These are phyloP conservation scores for Nansenia antarctica DNA, from an alignment of 2,113 vertebrate species.

Conservation along the genomic window DNA sequence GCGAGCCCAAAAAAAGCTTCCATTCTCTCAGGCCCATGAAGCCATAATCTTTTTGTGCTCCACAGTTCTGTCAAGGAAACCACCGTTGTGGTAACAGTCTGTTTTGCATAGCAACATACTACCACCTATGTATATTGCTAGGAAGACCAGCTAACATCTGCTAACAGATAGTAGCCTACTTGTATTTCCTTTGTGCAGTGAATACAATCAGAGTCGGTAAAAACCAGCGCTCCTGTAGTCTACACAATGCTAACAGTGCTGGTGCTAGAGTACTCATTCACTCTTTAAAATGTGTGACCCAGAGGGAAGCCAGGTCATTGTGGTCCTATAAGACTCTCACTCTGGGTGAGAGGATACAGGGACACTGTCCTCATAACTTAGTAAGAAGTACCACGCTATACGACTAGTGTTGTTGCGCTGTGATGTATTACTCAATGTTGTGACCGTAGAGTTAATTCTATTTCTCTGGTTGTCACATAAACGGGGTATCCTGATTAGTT, in stretches of 20 bases:
- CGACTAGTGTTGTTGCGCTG: too few relatives aligned
- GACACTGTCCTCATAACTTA: too few relatives aligned
- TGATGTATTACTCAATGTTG: too few relatives aligned
- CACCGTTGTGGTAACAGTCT: slow-evolving; percentile 34
- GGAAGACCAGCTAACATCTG: background rate
- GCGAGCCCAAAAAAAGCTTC: background rate
- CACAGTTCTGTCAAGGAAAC: slow-evolving; percentile 37
- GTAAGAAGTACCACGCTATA: too few relatives aligned
- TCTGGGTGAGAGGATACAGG: slow-evolving; percentile 74
- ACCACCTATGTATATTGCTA: slow-evolving; percentile 9
- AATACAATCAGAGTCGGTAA: background rate
- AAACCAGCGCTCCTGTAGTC: background rate
- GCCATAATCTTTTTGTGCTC: slow-evolving; percentile 36
- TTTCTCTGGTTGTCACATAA: too few relatives aligned
- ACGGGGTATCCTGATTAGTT: too few relatives aligned
- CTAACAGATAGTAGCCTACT: slow-evolving; percentile 12
- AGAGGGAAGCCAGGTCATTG: slow-evolving; percentile 74
- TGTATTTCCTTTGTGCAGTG: slow-evolving; percentile 25
- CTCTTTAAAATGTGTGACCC: slow-evolving; percentile 38
- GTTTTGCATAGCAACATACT: slow-evolving; percentile 15
- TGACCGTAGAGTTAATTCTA: too few relatives aligned
- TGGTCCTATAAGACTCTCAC: slow-evolving; percentile 87
- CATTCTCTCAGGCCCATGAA: slow-evolving; percentile 8
- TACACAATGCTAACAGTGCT: background rate
- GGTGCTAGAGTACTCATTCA: background rate